A percentile compares a stretch with the other conserved stretches of the same genome.
phyloP scores from a whole-genome alignment of 2,797 vertebrate genomes.

The Apogon talboti region DNA sequence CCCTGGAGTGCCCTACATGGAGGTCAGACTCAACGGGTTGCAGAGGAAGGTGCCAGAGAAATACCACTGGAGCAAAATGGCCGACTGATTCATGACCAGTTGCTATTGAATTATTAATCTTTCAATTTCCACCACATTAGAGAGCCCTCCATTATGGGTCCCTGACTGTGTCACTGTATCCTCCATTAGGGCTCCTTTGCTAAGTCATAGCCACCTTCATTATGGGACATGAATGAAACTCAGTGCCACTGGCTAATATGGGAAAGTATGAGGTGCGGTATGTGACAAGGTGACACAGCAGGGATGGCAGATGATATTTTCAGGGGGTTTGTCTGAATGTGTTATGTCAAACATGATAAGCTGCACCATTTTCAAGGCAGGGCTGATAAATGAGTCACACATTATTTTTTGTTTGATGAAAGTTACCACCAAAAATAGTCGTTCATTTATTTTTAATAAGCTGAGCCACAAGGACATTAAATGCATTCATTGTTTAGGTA shows the following conservation, averaged over 20 bases:
- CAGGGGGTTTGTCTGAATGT: conserved; percentile 59
- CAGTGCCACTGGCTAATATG: conserved; percentile 65
- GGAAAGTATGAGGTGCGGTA: conserved; percentile 18
- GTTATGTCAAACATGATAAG: conserved; percentile 65
- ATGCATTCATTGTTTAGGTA: conserved; percentile 13
- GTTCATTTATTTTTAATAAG: conserved; percentile 32
- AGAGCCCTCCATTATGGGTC: conserved; percentile 83
- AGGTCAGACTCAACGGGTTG: conserved; percentile 68
- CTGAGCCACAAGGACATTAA: background rate
- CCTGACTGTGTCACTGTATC: conserved; percentile 76
- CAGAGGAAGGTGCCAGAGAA: conserved; percentile 55
- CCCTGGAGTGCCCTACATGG: conserved; percentile 55
- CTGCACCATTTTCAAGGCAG: conserved; percentile 53
- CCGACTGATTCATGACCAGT: conserved; percentile 89
- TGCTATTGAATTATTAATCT: conserved; percentile 95
- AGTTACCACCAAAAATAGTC: conserved; percentile 24
- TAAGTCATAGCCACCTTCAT: conserved; percentile 76
- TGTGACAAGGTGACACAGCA: conserved; percentile 75
- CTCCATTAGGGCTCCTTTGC: conserved; percentile 76
- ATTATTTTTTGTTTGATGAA: conserved; percentile 40
- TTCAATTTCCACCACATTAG: conserved; percentile 92
- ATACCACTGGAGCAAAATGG: conserved; percentile 74
- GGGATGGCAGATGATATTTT: conserved; percentile 71
- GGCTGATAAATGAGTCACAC: conserved; percentile 55
- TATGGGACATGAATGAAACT: conserved; percentile 61